These are phyloP conservation scores for Ariolimax columbianus DNA, from an alignment of 2,888 invertebrate species.

Conservation along the genomic window DNA sequence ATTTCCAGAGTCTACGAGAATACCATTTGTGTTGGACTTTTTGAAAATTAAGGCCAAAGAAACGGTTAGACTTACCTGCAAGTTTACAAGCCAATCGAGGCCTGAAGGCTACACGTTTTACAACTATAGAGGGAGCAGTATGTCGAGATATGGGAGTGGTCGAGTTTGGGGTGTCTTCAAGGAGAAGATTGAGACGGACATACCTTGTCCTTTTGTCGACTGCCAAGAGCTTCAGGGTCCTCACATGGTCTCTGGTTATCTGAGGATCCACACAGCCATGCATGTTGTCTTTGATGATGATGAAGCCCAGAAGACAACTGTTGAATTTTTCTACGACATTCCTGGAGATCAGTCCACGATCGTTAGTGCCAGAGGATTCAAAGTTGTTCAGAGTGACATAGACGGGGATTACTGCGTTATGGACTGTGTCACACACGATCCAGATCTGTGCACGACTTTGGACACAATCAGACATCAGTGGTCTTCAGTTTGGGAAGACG, in stretches of 20 bases:
- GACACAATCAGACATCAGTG: neutral
- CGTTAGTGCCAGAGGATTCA: neutral
- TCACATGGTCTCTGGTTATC: neutral
- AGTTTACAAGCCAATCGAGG: neutral
- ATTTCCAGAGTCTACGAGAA: neutral
- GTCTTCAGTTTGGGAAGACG: neutral
- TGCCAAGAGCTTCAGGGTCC: neutral
- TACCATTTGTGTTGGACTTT: neutral
- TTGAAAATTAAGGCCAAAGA: slow-evolving; percentile 1
- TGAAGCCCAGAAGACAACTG: neutral
- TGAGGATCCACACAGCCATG: slow-evolving; percentile 11
- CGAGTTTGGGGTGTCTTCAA: slow-evolving; percentile 11
- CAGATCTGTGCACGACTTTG: neutral
- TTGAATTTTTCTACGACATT: slow-evolving; percentile 22
- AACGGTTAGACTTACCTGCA: neutral
- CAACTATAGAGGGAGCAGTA: neutral
- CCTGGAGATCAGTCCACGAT: neutral
- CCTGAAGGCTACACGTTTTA: slow-evolving; percentile 10
- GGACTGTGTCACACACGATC: slow-evolving; percentile 30
- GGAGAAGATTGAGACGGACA: neutral
- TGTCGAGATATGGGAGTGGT: slow-evolving; percentile 11
- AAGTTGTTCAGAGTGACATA: neutral
- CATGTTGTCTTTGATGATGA: slow-evolving; percentile 22
- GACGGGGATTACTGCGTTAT: slow-evolving; percentile 16
- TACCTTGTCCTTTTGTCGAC: neutral